These are phyloP conservation scores for Herminia tarsipennalis DNA, from an alignment of 2,888 invertebrate species.

Conservation along the genomic window DNA sequence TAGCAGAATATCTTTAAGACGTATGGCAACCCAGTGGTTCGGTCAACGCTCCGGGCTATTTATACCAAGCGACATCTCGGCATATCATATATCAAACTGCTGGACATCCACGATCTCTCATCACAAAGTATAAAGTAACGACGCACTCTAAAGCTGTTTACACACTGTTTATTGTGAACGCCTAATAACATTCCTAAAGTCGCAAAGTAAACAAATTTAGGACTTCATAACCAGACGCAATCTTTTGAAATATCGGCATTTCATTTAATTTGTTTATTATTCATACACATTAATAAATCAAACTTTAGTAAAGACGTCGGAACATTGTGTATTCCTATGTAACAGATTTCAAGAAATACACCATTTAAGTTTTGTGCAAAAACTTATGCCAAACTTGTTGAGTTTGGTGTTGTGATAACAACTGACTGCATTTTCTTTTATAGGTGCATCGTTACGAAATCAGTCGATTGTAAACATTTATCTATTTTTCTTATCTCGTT, in stretches of 20 bases:
- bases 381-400: too few relatives aligned
- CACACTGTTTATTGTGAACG: slow-evolving; percentile 40
- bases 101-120: slow-evolving; percentile 60
- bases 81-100: slow-evolving; percentile 64
- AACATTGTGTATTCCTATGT: too few relatives aligned
- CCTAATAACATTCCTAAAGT: slow-evolving; percentile 17
- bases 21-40: slow-evolving; percentile 48
- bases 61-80: slow-evolving; percentile 56
- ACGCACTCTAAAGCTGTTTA: slow-evolving; percentile 50
- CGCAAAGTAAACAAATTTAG: slow-evolving; percentile 16
- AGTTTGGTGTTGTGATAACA: too few relatives aligned
- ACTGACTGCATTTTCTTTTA: too few relatives aligned
- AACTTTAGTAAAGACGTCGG: too few relatives aligned
- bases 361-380: too few relatives aligned
- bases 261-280: too few relatives aligned
- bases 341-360: too few relatives aligned
- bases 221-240: slow-evolving; percentile 9
- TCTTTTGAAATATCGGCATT: slow-evolving; percentile 15
- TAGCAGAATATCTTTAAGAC: slow-evolving; percentile 33
- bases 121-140: slow-evolving; percentile 56
- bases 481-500: too few relatives aligned
- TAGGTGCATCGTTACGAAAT: too few relatives aligned
- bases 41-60: slow-evolving; percentile 62
- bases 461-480: too few relatives aligned
- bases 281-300: too few relatives aligned